Conservation (phyloP, 2,888 invertebrate genomes). For the Zhuqinia jingwanae region DNA sequence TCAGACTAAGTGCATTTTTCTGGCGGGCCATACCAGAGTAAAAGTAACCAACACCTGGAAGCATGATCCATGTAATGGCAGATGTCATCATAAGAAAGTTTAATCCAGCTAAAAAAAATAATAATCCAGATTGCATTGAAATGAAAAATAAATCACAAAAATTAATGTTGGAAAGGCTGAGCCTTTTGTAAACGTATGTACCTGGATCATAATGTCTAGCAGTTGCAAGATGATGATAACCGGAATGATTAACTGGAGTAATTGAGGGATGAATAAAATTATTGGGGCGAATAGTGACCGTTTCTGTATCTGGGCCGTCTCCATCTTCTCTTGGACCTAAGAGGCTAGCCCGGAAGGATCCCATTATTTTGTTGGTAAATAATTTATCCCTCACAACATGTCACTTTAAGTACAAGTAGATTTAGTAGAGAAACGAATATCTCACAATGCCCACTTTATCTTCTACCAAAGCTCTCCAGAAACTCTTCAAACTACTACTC, state of each 20-base stretch:
- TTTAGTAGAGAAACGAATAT: too few species aligned
- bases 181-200: not conserved
- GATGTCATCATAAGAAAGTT: conserved; percentile 66
- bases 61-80: conserved; percentile 74
- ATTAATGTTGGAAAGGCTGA: not conserved
- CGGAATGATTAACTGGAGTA: conserved; percentile 43
- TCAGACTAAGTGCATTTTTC: conserved; percentile 73
- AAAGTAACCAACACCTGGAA: conserved; percentile 77
- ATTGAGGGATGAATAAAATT: conserved; percentile 35
- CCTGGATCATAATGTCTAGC: conserved; percentile 60
- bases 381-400: not conserved
- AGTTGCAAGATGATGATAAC: conserved; percentile 54
- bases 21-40: conserved; percentile 74
- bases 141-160: too few species aligned
- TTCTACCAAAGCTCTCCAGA: not conserved
- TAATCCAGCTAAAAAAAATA: conserved; percentile 35
- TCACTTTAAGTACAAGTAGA: too few species aligned
- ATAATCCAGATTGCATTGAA: too few species aligned
- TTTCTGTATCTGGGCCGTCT: not conserved
- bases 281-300: too few species aligned
- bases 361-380: not conserved
- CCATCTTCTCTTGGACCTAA: not conserved
- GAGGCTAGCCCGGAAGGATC: not conserved
- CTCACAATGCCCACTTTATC: conserved; percentile 29
- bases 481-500: too few species aligned